These are phyloP conservation scores for Epizoanthus fatuus DNA, from an alignment of 92 coral and sea anemone genomes.

Conservation along the genomic window DNA sequence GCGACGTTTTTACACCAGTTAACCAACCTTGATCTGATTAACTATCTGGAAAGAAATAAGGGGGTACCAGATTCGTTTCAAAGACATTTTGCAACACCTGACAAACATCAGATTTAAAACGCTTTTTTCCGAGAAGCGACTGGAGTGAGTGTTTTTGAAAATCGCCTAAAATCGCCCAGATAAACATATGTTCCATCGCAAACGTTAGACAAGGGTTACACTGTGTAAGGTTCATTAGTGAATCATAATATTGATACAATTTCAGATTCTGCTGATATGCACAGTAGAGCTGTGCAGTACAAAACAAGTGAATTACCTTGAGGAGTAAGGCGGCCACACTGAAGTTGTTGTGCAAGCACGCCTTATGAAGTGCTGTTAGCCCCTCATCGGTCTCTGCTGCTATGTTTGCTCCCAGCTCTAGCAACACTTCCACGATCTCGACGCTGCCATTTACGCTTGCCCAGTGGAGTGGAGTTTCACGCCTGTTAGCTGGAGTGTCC, in stretches of 20 bases:
- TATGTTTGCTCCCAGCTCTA: not conserved
- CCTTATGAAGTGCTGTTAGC: slow-evolving; percentile 20
- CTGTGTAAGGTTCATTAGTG: no score
- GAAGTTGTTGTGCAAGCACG: slow-evolving; percentile 20
- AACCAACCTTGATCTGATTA: no score
- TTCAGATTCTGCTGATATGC: not conserved
- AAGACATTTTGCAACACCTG: no score
- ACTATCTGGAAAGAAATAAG: no score
- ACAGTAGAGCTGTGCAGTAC: not conserved
- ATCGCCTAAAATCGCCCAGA: no score
- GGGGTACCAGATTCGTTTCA: no score
- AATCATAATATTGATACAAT: slow-evolving; percentile 3
- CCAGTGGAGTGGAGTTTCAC: slow-evolving; percentile 33
- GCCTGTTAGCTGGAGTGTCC: not conserved
- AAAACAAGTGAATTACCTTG: not conserved
- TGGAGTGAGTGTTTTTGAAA: no score
- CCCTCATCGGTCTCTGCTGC: slow-evolving; percentile 2
- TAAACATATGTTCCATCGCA: no score
- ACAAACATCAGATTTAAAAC: no score
- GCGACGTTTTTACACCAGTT: no score
- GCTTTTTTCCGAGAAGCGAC: no score
- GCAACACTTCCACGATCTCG: not conserved
- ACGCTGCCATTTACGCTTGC: slow-evolving; percentile 32
- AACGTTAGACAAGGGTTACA: not conserved
- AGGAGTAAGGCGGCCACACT: not conserved